phyloP scores from a whole-genome alignment of 2,888 invertebrate genomes.

The Sinhomidia bicolor region DNA sequence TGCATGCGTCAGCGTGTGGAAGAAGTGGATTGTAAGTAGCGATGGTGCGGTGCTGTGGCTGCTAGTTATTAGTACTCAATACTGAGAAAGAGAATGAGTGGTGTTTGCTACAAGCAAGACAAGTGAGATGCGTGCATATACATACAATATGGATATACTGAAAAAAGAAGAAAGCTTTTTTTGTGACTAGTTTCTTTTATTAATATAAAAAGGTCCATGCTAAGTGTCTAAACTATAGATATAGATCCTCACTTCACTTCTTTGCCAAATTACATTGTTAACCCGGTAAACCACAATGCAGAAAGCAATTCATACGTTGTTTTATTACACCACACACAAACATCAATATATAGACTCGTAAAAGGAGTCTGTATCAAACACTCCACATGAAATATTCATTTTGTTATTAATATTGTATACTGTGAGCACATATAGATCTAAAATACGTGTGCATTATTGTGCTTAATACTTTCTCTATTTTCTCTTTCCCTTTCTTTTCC shows the following conservation, averaged over 20 bases:
- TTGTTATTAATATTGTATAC: not conserved
- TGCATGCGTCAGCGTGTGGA: not conserved
- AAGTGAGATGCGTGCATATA: too few relatives aligned
- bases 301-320: not conserved
- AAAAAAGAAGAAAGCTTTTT: too few relatives aligned
- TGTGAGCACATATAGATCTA: not conserved
- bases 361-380: not conserved
- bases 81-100: not conserved
- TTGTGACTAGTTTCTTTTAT: too few relatives aligned
- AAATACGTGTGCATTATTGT: not conserved
- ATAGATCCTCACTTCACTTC: not conserved
- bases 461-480: not conserved
- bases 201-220: not conserved
- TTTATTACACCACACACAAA: conserved; percentile 31
- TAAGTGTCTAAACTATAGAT: not conserved
- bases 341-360: not conserved
- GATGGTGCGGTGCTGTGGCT: not conserved
- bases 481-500: not conserved
- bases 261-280: conserved; percentile 53
- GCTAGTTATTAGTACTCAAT: not conserved
- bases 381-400: not conserved
- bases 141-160: not conserved
- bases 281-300: conserved; percentile 20
- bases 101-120: too few relatives aligned
- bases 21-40: conserved; percentile 13